phyloP scores from a whole-genome alignment of 2,888 invertebrate genomes.

The Aphrophora alni region DNA sequence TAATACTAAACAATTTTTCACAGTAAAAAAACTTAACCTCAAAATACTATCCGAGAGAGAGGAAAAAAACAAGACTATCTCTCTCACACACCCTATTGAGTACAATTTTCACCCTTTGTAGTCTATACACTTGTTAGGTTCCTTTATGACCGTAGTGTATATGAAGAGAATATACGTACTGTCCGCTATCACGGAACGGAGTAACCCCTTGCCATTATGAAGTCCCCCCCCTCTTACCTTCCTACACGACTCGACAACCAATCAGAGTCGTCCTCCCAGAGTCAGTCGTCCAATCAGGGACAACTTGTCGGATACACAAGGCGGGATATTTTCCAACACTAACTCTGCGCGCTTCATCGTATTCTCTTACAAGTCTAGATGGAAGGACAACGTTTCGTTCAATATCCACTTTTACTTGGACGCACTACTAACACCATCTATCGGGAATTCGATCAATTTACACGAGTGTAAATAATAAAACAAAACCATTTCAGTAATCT shows the following conservation, averaged over 20 bases:
- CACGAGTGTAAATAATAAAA: not conserved
- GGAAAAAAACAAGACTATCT: conserved; percentile 21
- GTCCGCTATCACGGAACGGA: conserved; percentile 26
- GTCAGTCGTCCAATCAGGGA: conserved; percentile 46
- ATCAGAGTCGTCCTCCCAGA: conserved; percentile 62
- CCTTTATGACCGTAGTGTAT: conserved; percentile 39
- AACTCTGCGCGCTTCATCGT: not conserved
- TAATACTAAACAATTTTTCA: not conserved
- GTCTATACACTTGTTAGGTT: conserved; percentile 34
- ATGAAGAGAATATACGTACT: conserved; percentile 37
- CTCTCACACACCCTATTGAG: conserved; percentile 23
- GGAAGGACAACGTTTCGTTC: not conserved
- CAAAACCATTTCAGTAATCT: not conserved
- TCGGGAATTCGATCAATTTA: conserved; percentile 24
- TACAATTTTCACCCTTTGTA: conserved; percentile 34
- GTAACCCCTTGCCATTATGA: conserved; percentile 63
- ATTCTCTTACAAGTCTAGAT: not conserved
- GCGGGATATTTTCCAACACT: not conserved
- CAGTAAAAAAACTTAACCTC: conserved; percentile 28
- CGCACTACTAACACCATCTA: conserved; percentile 28
- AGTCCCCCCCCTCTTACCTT: conserved; percentile 48
- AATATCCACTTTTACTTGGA: conserved; percentile 36
- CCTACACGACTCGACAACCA: conserved; percentile 17
- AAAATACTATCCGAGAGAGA: conserved; percentile 17
- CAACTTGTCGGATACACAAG: conserved; percentile 13